Conservation (phyloP, 2,888 invertebrate genomes). For the Scelioninae gen. 1 region DNA sequence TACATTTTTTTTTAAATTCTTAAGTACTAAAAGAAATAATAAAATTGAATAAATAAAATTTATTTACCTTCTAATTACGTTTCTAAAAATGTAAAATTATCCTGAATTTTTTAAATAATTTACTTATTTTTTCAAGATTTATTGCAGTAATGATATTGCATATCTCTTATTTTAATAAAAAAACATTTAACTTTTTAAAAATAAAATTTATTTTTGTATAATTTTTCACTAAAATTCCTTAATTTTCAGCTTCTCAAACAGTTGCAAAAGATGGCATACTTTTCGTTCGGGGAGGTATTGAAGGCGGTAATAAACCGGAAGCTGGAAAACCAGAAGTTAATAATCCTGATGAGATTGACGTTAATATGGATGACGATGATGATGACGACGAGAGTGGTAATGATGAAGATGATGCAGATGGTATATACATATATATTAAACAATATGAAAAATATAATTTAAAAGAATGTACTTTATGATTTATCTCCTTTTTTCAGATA, state of each 20-base stretch:
- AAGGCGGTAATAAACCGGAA: slow-evolving; percentile 88
- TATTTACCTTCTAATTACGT: no score
- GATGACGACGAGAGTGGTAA: slow-evolving; percentile 85
- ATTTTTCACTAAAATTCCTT: no score
- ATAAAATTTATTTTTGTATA: no score
- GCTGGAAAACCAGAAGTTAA: slow-evolving; percentile 88
- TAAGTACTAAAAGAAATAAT: no score
- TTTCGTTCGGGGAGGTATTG: slow-evolving; percentile 95
- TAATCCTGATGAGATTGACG: slow-evolving; percentile 95
- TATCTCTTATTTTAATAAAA: no score
- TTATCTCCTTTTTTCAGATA: slow-evolving; percentile 82
- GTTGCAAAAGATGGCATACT: slow-evolving; percentile 87
- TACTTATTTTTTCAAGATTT: no score
- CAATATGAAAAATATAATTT: background rate
- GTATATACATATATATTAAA: slow-evolving; percentile 74
- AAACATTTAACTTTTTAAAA: no score
- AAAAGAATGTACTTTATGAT: background rate
- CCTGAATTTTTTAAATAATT: no score
- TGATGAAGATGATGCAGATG: slow-evolving; percentile 85
- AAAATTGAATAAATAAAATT: no score
- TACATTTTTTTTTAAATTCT: no score
- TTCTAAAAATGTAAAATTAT: no score
- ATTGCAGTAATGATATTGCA: no score
- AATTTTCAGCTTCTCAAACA: slow-evolving; percentile 68
- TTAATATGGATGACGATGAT: slow-evolving; percentile 89